Evolutionary conservation across 2,888 invertebrate genomes (phyloP).

Genomic region (Miltochrista miniata): DNA sequence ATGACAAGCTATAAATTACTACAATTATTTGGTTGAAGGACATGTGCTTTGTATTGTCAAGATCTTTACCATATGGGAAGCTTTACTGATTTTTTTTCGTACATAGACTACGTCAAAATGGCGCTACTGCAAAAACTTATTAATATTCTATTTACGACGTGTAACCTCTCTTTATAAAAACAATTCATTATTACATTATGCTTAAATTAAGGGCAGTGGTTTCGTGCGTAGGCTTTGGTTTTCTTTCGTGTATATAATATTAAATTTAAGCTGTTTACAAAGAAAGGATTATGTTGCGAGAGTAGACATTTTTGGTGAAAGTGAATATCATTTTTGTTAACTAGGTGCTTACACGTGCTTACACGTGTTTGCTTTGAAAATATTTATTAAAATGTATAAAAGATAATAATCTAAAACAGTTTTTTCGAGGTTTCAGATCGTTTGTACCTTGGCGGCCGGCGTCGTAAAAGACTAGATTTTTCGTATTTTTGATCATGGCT

Average conservation of each 20-base stretch:
- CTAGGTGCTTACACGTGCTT: background rate
- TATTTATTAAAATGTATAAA: background rate
- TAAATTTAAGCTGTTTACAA: slow-evolving; percentile 8
- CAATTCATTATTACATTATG: slow-evolving; percentile 14
- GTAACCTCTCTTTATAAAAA: slow-evolving; percentile 14
- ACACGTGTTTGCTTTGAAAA: background rate
- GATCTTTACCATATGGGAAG: too few relatives aligned
- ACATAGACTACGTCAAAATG: slow-evolving; percentile 5
- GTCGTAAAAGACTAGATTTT: too few relatives aligned
- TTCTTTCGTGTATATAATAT: slow-evolving; percentile 5
- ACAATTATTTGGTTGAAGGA: too few relatives aligned
- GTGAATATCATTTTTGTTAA: background rate
- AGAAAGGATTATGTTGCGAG: background rate
- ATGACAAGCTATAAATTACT: too few relatives aligned
- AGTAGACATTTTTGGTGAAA: background rate
- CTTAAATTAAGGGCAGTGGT: slow-evolving; percentile 10
- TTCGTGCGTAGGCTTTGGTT: slow-evolving; percentile 1
- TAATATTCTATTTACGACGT: slow-evolving; percentile 34
- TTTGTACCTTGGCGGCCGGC: too few relatives aligned
- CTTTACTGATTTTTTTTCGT: too few relatives aligned
- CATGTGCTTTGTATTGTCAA: too few relatives aligned
- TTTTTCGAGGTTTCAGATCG: background rate
- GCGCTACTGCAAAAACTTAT: slow-evolving; percentile 14
- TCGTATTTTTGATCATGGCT: too few relatives aligned
- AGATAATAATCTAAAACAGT: background rate